Conservation (phyloP, 1,140 invertebrate genomes). For the Zaprionus camerounensis region DNA sequence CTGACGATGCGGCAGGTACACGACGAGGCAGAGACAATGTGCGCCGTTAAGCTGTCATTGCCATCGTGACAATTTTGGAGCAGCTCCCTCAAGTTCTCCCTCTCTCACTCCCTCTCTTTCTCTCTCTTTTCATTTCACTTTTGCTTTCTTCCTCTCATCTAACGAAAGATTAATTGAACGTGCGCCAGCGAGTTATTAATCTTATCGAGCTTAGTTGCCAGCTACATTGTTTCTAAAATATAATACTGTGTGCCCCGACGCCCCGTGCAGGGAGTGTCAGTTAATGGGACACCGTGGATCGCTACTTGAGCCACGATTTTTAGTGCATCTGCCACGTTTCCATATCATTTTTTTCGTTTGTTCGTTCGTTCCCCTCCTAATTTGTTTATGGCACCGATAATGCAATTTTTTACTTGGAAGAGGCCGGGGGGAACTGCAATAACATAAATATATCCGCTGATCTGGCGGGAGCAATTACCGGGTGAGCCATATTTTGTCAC, state of each 20-base stretch:
- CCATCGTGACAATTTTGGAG: slow-evolving; percentile 26
- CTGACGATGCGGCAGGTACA: slow-evolving; percentile 80
- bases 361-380: slow-evolving; percentile 56
- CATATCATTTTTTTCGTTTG: slow-evolving; percentile 5
- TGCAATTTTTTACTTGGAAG: slow-evolving; percentile 74
- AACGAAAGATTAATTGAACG: slow-evolving; percentile 82
- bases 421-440: slow-evolving; percentile 53
- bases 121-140: background rate
- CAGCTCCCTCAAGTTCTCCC: background rate
- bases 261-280: slow-evolving; percentile 56
- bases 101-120: background rate
- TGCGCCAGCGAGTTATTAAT: slow-evolving; percentile 79
- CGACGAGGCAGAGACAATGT: slow-evolving; percentile 42
- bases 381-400: slow-evolving; percentile 79
- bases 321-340: slow-evolving; percentile 35
- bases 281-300: slow-evolving; percentile 58
- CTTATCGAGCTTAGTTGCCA: slow-evolving; percentile 70
- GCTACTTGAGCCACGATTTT: slow-evolving; percentile 72
- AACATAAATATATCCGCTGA: slow-evolving; percentile 79
- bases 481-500: slow-evolving; percentile 80
- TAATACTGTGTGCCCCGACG: slow-evolving; percentile 54
- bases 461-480: slow-evolving; percentile 79
- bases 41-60: slow-evolving; percentile 78
- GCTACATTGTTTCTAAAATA: slow-evolving; percentile 77
- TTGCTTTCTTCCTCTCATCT: slow-evolving; percentile 14